These are phyloP conservation scores for Heliconius ethilla DNA, from an alignment of 2,888 invertebrate genomes.

Conservation along the genomic window DNA sequence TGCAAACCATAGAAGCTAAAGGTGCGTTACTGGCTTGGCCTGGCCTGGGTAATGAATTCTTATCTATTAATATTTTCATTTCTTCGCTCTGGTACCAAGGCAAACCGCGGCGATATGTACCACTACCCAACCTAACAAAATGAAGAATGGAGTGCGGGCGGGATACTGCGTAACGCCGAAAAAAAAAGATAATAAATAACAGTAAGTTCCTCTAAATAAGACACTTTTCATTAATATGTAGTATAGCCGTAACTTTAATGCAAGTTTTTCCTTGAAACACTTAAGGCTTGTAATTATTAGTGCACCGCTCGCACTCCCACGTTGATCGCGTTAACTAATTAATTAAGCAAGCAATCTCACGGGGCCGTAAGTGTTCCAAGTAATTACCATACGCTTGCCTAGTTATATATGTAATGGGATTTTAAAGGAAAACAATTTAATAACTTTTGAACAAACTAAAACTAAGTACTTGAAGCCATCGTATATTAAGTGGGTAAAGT, in stretches of 20 bases:
- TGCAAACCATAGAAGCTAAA: too few species aligned
- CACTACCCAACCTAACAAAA: too few species aligned
- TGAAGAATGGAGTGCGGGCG: too few species aligned
- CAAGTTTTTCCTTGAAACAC: conserved; percentile 11
- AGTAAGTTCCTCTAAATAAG: not conserved
- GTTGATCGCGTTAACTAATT: conserved; percentile 46
- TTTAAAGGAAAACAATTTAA: conserved; percentile 16
- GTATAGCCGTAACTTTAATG: not conserved
- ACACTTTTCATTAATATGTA: not conserved
- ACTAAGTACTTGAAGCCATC: not conserved
- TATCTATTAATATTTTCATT: too few species aligned
- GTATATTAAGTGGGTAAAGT: not conserved
- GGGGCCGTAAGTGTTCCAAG: conserved; percentile 31
- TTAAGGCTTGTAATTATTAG: conserved; percentile 33
- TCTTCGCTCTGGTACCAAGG: too few species aligned
- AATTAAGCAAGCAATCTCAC: conserved; percentile 45
- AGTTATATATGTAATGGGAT: not conserved
- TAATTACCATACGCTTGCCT: conserved; percentile 30
- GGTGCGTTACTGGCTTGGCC: too few species aligned
- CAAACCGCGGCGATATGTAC: too few species aligned
- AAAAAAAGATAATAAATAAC: too few species aligned
- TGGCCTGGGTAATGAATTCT: too few species aligned
- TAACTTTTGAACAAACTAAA: conserved; percentile 2
- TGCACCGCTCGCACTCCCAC: conserved; percentile 32
- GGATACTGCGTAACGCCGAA: too few species aligned